Base-by-base conservation (phyloP, 2,797 vertebrate genomes). In the Danio kyathit region DNA sequence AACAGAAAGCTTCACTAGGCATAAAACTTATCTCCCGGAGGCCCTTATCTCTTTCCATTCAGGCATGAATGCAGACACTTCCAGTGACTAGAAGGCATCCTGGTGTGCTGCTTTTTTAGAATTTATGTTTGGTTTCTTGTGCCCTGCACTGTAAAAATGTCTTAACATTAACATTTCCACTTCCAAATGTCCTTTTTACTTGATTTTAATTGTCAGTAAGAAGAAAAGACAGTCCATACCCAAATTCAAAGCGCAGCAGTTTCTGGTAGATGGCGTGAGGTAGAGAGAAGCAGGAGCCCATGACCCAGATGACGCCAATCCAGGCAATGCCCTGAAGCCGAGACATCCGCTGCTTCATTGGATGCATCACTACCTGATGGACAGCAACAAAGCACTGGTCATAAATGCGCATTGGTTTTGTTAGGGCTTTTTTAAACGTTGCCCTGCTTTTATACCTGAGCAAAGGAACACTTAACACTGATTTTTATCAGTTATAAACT, bases 191-290 rank as follows among this genome's bases (percentile, higher is more conserved):
- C 29, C 1, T 0, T 13, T 71, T 56, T 41, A 52, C 16, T n/a
- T 41, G 29, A 56, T 56, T 43, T 40, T 17, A 46, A 56, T 41
- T 9, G 52, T 74, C 19, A 46, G 40, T 6, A 16, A 21, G 7
- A 74, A 12, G 48, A 1, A 21, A 29, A 48, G 38, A 65, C 29
- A 40, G 0, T 11, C 52, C 87, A 90, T 90, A 96, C 95, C 94
- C 93, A 89, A 96, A 95, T 79, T 95, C 89, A 87, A 96, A 96
- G 67, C 85, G 94, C 70, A 96, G 92, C 70, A 96, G 89, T 82
- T 94, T 96, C 88, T 96, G 95, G 84, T 94, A 96, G 88, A 96
- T 94, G 10, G 95, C 95, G 5, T 96, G 95, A 2, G 95, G 95
- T 11, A 96, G 91, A 5, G 95, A 96, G 86, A 96, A 96, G 81